A percentile compares a stretch with the other conserved stretches of the same genome.
phyloP scores from a whole-genome alignment of 1,140 invertebrate genomes.

The Sycophila sp. region DNA sequence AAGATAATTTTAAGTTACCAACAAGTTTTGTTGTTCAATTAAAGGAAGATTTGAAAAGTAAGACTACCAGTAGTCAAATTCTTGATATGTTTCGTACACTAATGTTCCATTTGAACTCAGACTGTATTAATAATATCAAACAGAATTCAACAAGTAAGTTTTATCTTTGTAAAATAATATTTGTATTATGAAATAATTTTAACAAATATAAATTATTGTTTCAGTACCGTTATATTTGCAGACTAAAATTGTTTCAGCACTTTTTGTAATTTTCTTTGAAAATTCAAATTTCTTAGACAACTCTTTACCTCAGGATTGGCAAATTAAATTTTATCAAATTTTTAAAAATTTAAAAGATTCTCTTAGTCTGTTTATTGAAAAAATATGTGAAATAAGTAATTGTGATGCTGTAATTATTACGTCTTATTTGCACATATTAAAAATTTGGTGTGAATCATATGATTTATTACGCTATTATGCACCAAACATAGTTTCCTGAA shows the following conservation, averaged over 20 bases:
- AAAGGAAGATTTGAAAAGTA: constrained; percentile 22
- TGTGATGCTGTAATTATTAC: not conserved
- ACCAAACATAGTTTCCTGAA: not conserved
- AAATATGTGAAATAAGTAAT: not conserved
- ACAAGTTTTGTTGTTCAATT: constrained; percentile 14
- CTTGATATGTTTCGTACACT: constrained; percentile 25
- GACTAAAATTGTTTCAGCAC: constrained; percentile 10
- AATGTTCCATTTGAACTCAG: constrained; percentile 29
- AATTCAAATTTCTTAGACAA: constrained; percentile 20
- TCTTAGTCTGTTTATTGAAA: constrained; percentile 10
- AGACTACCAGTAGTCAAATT: constrained; percentile 29
- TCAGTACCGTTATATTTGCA: not conserved
- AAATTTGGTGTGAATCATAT: constrained; percentile 30
- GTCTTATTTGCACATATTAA: constrained; percentile 3
- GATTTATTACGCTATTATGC: constrained; percentile 23
- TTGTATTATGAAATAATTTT: not conserved
- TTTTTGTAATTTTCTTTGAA: constrained; percentile 22
- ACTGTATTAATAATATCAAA: constrained; percentile 26
- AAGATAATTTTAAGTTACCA: constrained; percentile 21
- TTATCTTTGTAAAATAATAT: not conserved
- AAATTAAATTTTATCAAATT: constrained; percentile 21
- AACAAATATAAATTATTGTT: not conserved
- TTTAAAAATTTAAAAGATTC: constrained; percentile 8
- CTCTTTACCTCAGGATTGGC: constrained; percentile 17
- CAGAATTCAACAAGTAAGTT: not conserved